Percentiles rank a stretch among this genome's conserved stretches.
phyloP scores from a whole-genome alignment of 1,140 invertebrate species.

The Bombus superbus region DNA sequence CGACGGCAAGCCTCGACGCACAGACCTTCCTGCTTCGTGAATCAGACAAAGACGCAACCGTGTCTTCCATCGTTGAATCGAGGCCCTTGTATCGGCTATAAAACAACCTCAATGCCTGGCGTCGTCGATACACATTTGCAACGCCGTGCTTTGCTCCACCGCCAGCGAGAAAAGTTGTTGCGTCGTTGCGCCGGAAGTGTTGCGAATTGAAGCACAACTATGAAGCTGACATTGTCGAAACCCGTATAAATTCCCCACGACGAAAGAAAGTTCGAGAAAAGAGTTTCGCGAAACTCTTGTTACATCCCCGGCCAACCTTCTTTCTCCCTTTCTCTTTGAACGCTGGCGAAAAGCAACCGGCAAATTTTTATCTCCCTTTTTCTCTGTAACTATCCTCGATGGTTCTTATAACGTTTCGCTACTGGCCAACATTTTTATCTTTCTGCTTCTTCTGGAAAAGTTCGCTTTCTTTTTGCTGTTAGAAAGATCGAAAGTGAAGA shows the following conservation, averaged over 20 bases:
- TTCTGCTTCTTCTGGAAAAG: neutral
- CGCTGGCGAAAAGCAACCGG: neutral
- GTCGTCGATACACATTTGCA: slow-evolving; percentile 67
- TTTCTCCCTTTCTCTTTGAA: neutral
- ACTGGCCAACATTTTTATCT: slow-evolving; percentile 8
- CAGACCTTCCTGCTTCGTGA: slow-evolving; percentile 15
- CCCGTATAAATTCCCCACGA: slow-evolving; percentile 52
- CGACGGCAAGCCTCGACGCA: slow-evolving; percentile 9
- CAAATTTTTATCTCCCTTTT: slow-evolving; percentile 31
- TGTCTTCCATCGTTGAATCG: slow-evolving; percentile 41
- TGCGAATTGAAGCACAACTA: slow-evolving; percentile 51
- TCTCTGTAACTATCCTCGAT: slow-evolving; percentile 7
- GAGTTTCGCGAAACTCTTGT: slow-evolving; percentile 16
- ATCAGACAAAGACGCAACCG: slow-evolving; percentile 26
- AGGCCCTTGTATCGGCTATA: slow-evolving; percentile 52
- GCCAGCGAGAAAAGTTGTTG: slow-evolving; percentile 54
- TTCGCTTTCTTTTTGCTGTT: neutral
- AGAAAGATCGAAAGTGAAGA: neutral
- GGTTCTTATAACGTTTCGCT: slow-evolving; percentile 23
- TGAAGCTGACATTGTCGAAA: slow-evolving; percentile 50
- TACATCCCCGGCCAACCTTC: neutral
- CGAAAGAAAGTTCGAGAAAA: slow-evolving; percentile 34
- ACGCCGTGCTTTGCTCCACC: slow-evolving; percentile 16
- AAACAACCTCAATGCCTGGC: slow-evolving; percentile 62
- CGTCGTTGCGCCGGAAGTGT: slow-evolving; percentile 58